Evolutionary conservation across 2,797 vertebrate genomes (phyloP).

Genomic region (Rhodeus uyekii): DNA sequence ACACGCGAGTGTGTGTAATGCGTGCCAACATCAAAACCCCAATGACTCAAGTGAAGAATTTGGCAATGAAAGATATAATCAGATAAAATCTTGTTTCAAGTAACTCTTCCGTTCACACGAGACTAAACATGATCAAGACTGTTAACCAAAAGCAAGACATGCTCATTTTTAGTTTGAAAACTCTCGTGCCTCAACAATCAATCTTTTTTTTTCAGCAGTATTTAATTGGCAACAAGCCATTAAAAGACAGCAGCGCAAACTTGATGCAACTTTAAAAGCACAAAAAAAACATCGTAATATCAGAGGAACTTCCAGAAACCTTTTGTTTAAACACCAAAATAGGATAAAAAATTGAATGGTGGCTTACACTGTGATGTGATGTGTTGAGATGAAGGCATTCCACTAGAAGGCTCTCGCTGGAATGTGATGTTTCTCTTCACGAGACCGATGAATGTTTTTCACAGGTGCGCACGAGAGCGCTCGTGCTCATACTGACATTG

Average conservation of each 20-base stretch:
- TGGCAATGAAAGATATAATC: neutral
- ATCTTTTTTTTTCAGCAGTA: neutral
- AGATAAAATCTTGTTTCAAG: neutral
- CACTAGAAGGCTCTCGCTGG: neutral
- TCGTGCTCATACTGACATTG: neutral
- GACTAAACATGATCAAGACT: neutral
- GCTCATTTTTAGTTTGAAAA: neutral
- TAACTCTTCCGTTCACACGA: neutral
- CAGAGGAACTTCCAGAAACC: neutral
- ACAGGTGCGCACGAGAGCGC: conserved; percentile 23
- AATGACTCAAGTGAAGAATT: neutral
- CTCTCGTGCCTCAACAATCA: neutral
- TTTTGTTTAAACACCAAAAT: neutral
- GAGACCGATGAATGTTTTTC: conserved; percentile 11
- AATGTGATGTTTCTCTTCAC: conserved; percentile 8
- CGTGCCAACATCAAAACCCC: neutral
- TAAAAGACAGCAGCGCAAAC: neutral
- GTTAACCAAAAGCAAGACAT: neutral
- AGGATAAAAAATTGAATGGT: neutral
- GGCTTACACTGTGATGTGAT: conserved; percentile 4
- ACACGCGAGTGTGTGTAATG: neutral
- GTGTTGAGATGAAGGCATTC: conserved; percentile 24
- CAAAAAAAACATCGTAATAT: neutral
- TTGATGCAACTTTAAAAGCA: conserved; percentile 24
- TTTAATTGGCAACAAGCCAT: neutral